Evolutionary conservation across 2,888 invertebrate species (phyloP).

Genomic region (Podotricha telesiphe): DNA sequence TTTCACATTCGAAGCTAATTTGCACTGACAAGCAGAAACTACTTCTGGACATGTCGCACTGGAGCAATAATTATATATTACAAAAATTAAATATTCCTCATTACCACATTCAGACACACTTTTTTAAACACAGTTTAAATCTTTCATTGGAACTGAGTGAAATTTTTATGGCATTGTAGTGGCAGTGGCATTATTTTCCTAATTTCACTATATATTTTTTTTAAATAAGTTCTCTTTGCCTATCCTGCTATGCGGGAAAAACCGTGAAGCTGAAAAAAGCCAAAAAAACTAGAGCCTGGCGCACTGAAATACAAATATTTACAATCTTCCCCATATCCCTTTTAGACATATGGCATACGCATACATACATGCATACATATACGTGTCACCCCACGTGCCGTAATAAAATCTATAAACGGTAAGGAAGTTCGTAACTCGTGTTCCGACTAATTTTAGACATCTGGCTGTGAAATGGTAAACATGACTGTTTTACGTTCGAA

Average conservation of each 20-base stretch:
- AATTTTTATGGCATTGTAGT: too few relatives aligned
- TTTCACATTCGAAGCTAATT: too few relatives aligned
- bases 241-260: background rate
- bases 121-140: too few relatives aligned
- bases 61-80: too few relatives aligned
- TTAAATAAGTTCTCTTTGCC: too few relatives aligned
- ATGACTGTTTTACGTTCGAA: constrained; percentile 26
- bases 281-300: background rate
- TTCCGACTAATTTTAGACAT: constrained; percentile 48
- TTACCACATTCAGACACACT: too few relatives aligned
- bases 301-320: background rate
- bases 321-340: constrained; percentile 5
- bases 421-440: constrained; percentile 53
- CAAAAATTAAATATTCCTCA: too few relatives aligned
- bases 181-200: too few relatives aligned
- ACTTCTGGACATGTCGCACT: too few relatives aligned
- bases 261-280: background rate
- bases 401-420: constrained; percentile 39
- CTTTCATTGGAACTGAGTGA: too few relatives aligned
- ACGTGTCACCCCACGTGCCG: constrained; percentile 32
- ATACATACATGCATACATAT: constrained; percentile 2
- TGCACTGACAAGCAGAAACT: too few relatives aligned
- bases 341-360: constrained; percentile 26
- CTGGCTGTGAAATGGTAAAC: constrained; percentile 33
- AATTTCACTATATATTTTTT: too few relatives aligned